Percentiles rank a stretch among this genome's conserved stretches.
Conservation (phyloP, 2,888 invertebrate genomes). For the Chrysina gloriosa region DNA sequence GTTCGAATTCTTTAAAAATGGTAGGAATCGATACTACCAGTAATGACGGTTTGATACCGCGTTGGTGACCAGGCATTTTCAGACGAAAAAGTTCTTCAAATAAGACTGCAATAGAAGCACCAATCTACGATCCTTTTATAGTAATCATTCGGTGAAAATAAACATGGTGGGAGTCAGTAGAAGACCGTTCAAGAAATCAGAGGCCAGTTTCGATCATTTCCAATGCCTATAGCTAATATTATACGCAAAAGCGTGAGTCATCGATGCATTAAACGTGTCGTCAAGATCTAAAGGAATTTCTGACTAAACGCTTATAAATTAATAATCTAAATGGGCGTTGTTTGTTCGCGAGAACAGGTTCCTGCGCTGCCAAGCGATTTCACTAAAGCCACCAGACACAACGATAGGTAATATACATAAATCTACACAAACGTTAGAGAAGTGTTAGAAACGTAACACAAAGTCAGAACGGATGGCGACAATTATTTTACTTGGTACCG, state of each 20-base stretch:
- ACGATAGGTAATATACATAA: slow-evolving; percentile 6
- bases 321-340: neutral
- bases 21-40: neutral
- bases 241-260: slow-evolving; percentile 3
- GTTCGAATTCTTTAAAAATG: slow-evolving; percentile 5
- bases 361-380: slow-evolving; percentile 23
- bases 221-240: neutral
- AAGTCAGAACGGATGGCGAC: too few species aligned
- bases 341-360: slow-evolving; percentile 11
- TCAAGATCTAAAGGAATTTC: slow-evolving; percentile 8
- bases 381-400: neutral
- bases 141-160: neutral
- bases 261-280: slow-evolving; percentile 7
- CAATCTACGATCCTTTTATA: neutral
- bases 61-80: neutral
- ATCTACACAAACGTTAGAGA: too few species aligned
- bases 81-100: too few species aligned
- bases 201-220: neutral
- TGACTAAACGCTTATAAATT: slow-evolving; percentile 22
- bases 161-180: neutral
- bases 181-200: neutral
- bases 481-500: neutral
- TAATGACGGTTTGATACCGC: neutral
- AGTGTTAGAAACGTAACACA: neutral
- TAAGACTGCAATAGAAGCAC: neutral